Base-by-base conservation (phyloP, 2,888 invertebrate species). In the Thyatira batis region DNA sequence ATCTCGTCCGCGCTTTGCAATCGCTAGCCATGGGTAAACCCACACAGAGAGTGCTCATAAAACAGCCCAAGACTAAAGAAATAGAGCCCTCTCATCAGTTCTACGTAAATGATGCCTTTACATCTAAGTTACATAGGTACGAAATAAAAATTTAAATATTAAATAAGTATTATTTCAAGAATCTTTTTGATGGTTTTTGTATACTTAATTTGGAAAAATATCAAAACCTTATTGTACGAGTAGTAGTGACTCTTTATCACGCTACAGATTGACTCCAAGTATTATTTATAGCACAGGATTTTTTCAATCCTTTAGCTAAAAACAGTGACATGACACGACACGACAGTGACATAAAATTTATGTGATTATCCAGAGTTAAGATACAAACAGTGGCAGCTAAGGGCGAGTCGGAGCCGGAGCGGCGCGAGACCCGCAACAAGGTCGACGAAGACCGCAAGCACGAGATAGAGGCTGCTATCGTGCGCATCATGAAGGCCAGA, bases 371-470 rank as follows among this genome's bases (percentile, higher is more conserved):
- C 78, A 96, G 97, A 91, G 97, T 98, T 63, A 98, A 98, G 92
- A 98, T 98, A 71, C 97, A 97, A 87, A 97, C 97, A 50, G 98
- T 98, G 63, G 98, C 98, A 46, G 98, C 98, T 9, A 97, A 98
- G 87, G 98, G 98, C 53, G 99, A 99, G 90, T 98, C 98, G 39
- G 99, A 99, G 87, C 99, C 99, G n/a, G 99, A 99, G 87, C 94
- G 99, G 65, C 95, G 97, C 82, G 99, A 99, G 92, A 99, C 99
- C 0, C 95, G 99, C 71, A 98, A 96, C 83, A 99, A 99, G 91
- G 98, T 98, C 49, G 99, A 99, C 83, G 99, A 99, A 87, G 99
- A 99, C 90, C 95, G 99, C 70, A 99, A 99, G 87, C 99, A 99
- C 88, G 99, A 99, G 93, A 99, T 99, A 71, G 99, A 99, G 92